Conservation (phyloP, 1,140 invertebrate species). For the Idris sp. region DNA sequence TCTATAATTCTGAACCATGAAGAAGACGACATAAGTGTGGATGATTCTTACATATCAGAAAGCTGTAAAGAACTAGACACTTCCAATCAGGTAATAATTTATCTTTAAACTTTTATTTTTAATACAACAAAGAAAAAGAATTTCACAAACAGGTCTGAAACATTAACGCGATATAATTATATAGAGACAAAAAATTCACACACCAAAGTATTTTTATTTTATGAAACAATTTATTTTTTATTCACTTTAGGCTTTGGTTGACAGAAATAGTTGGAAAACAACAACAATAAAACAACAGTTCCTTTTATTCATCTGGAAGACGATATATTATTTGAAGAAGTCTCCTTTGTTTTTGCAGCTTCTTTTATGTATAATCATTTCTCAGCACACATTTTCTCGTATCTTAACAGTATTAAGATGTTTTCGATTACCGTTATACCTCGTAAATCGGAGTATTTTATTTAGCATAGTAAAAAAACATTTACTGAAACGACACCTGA, state of each 20-base stretch:
- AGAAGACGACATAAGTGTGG: constrained; percentile 67
- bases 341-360: constrained; percentile 69
- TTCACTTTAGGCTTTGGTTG: constrained; percentile 72
- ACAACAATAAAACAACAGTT: constrained; percentile 63
- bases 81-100: constrained; percentile 70
- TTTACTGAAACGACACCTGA: constrained; percentile 26
- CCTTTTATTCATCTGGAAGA: constrained; percentile 69
- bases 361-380: constrained; percentile 70
- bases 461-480: constrained; percentile 30
- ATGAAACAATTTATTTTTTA: constrained; percentile 67
- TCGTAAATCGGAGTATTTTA: constrained; percentile 67
- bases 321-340: constrained; percentile 68
- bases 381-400: constrained; percentile 70
- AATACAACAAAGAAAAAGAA: constrained; percentile 1
- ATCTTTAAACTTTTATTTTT: constrained; percentile 4
- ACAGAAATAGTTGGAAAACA: constrained; percentile 64
- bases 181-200: too few species aligned
- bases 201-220: constrained; percentile 18
- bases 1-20: constrained; percentile 84
- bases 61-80: constrained; percentile 72
- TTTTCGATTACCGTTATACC: constrained; percentile 74
- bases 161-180: too few species aligned
- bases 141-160: constrained; percentile 49
- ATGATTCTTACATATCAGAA: constrained; percentile 81
- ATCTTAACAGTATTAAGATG: constrained; percentile 66